phyloP scores from a whole-genome alignment of 2,113 vertebrate genomes.

The Ciconia stormi region DNA sequence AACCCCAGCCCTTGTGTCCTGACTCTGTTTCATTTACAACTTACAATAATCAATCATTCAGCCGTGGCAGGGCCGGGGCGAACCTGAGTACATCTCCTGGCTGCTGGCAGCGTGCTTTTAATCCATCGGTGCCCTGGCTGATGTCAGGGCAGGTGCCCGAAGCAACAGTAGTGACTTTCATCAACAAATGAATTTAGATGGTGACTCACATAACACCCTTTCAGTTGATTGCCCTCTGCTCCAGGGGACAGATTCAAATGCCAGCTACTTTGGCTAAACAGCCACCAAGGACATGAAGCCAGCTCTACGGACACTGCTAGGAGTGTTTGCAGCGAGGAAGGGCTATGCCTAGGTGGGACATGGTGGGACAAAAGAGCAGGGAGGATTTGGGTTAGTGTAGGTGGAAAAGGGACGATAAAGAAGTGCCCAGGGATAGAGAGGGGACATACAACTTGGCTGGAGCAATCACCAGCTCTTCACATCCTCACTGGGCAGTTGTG shows the following conservation, averaged over 20 bases:
- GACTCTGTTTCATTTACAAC: background rate
- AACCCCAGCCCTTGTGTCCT: background rate
- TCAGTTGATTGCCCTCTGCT: background rate
- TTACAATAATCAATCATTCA: background rate
- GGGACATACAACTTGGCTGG: background rate
- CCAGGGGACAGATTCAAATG: background rate
- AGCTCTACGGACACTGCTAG: background rate
- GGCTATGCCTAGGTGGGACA: background rate
- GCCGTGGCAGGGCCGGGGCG: background rate
- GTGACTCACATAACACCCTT: background rate
- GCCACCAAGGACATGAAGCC: background rate
- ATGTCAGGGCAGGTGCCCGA: background rate
- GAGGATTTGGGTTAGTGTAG: background rate
- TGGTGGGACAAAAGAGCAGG: background rate
- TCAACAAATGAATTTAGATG: background rate
- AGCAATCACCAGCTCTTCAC: background rate
- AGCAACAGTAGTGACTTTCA: background rate
- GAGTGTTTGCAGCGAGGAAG: background rate
- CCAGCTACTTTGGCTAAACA: background rate
- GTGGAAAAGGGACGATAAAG: background rate
- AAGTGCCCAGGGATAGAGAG: background rate
- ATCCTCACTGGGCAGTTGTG: background rate
- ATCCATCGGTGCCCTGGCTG: fast-evolving
- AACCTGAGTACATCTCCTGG: background rate
- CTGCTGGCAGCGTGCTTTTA: background rate